Conservation (phyloP, 2,113 vertebrate genomes). For the Oryzias woworae region DNA sequence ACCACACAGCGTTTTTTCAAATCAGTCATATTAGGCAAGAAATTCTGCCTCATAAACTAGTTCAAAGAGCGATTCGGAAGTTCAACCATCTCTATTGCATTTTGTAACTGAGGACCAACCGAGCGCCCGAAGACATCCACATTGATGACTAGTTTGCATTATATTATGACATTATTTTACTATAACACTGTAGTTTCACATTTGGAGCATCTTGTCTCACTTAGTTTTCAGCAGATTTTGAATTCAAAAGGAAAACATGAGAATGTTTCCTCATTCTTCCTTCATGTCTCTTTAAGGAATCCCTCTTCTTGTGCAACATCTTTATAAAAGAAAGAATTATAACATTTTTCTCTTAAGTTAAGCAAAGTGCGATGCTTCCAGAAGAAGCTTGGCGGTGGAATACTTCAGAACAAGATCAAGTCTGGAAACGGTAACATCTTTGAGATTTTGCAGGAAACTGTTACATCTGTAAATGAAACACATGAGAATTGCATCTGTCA, state of each 20-base stretch:
- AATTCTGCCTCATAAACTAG: background rate
- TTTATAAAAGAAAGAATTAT: background rate
- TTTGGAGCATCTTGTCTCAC: constrained; percentile 41
- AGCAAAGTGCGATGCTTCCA: too few relatives aligned
- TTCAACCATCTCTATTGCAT: constrained; percentile 10
- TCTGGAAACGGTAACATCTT: too few relatives aligned
- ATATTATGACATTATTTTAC: constrained; percentile 27
- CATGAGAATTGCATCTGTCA: too few relatives aligned
- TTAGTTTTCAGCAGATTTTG: constrained; percentile 19
- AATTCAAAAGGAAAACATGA: constrained; percentile 10
- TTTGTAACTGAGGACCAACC: background rate
- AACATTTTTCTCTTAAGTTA: too few relatives aligned
- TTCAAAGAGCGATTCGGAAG: constrained; percentile 1
- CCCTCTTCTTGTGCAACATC: background rate
- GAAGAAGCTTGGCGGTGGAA: too few relatives aligned
- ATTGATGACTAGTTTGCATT: constrained; percentile 24
- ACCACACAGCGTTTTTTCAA: constrained; percentile 26
- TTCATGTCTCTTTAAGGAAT: background rate
- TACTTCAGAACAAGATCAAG: too few relatives aligned
- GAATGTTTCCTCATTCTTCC: constrained; percentile 11
- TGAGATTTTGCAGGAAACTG: too few relatives aligned
- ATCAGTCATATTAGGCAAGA: background rate
- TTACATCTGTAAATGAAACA: too few relatives aligned
- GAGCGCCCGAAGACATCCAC: constrained; percentile 1
- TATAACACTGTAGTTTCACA: constrained; percentile 22